phyloP scores from a whole-genome alignment of 2,888 invertebrate genomes.

The Acanthopleura granulata region DNA sequence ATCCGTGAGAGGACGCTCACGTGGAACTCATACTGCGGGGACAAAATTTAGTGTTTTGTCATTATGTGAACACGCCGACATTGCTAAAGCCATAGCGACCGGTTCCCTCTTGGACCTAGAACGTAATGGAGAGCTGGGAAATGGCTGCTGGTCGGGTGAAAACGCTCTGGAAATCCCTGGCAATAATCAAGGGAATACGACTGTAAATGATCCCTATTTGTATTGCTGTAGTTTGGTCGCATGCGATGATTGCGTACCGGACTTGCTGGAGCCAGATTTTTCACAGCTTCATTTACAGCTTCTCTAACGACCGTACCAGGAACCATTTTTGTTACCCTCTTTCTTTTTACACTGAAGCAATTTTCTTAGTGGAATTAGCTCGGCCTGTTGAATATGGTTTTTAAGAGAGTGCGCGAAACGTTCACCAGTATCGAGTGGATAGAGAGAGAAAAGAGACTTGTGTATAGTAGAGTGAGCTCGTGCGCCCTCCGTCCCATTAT shows the following conservation, averaged over 20 bases:
- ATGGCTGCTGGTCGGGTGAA: background rate
- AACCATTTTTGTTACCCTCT: background rate
- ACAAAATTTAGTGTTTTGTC: constrained; percentile 12
- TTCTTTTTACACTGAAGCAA: background rate
- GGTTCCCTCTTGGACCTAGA: background rate
- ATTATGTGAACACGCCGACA: background rate
- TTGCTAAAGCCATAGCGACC: background rate
- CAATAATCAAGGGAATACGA: constrained; percentile 5
- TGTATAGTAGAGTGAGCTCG: too few species aligned
- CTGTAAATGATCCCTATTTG: background rate
- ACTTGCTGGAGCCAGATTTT: background rate
- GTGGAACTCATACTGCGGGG: background rate
- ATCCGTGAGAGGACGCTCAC: background rate
- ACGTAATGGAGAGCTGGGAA: background rate
- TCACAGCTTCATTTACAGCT: background rate
- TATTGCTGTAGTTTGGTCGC: background rate
- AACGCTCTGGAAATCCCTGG: background rate
- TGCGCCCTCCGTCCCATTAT: too few species aligned
- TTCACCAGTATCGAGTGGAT: too few species aligned
- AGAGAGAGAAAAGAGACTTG: too few species aligned
- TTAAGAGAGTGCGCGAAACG: too few species aligned
- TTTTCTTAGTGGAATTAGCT: background rate
- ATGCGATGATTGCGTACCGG: background rate
- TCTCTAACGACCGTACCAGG: background rate
- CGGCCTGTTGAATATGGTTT: background rate